Evolutionary conservation across 2,888 invertebrate species (phyloP).

Genomic region (Drosophila fungiperda): DNA sequence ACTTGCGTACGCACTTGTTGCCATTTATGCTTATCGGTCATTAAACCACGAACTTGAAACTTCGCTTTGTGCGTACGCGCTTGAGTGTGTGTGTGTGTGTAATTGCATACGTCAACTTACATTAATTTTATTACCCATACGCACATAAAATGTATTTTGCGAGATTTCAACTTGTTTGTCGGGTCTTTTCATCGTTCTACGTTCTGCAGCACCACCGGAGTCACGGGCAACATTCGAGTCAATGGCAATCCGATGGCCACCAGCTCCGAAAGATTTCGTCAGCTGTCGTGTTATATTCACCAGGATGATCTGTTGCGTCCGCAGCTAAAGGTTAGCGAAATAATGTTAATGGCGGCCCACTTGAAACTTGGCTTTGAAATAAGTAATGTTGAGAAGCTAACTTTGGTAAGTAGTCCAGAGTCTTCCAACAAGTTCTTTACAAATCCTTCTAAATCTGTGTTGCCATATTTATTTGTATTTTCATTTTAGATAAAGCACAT

Average conservation of each 20-base stretch:
- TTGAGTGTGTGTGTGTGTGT: neutral
- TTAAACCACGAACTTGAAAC: slow-evolving; percentile 78
- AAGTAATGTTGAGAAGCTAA: slow-evolving; percentile 88
- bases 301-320: slow-evolving; percentile 92
- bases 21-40: slow-evolving; percentile 71
- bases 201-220: slow-evolving; percentile 88
- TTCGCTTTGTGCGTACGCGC: neutral
- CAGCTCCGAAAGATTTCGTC: slow-evolving; percentile 89
- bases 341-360: slow-evolving; percentile 93
- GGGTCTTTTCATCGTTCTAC: slow-evolving; percentile 2
- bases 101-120: neutral
- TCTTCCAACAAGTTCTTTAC: neutral
- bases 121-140: slow-evolving; percentile 12
- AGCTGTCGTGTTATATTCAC: slow-evolving; percentile 94
- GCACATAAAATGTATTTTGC: neutral
- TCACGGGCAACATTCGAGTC: slow-evolving; percentile 89
- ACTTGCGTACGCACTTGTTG: slow-evolving; percentile 1
- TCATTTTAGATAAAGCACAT: slow-evolving; percentile 90
- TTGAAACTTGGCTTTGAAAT: slow-evolving; percentile 91
- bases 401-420: slow-evolving; percentile 86
- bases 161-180: slow-evolving; percentile 37
- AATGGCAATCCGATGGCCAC: slow-evolving; percentile 88
- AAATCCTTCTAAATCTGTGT: neutral
- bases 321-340: slow-evolving; percentile 91
- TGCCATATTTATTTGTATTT: slow-evolving; percentile 3